A percentile compares a stretch with the other conserved stretches of the same genome.
These are phyloP conservation scores for Marisa cornuarietis DNA, from an alignment of 1,140 invertebrate genomes.

Conservation along the genomic window DNA sequence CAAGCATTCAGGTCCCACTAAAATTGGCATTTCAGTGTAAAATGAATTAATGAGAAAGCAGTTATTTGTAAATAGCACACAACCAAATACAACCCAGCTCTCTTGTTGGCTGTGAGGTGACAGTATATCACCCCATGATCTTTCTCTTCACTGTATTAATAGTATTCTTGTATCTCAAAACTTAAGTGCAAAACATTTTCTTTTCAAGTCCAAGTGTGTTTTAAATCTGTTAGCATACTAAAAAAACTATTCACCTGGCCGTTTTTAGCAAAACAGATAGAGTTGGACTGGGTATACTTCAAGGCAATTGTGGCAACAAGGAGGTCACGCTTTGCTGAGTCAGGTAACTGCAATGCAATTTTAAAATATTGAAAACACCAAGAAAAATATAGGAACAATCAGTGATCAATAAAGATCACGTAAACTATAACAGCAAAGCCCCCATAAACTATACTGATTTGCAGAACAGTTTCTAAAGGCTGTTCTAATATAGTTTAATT, in stretches of 20 bases:
- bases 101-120: too few species aligned
- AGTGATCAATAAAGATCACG: not conserved
- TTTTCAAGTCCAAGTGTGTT: not conserved
- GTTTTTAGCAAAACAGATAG: slow-evolving; percentile 90
- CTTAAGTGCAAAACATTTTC: not conserved
- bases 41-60: too few species aligned
- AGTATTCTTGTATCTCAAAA: too few species aligned
- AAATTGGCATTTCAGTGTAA: too few species aligned
- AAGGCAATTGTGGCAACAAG: slow-evolving; percentile 95
- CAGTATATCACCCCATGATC: too few species aligned
- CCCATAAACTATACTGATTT: not conserved
- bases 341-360: slow-evolving; percentile 70
- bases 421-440: not conserved
- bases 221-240: not conserved
- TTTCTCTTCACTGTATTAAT: too few species aligned
- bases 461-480: not conserved
- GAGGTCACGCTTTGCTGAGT: slow-evolving; percentile 84
- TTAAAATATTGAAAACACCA: slow-evolving; percentile 3
- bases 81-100: too few species aligned
- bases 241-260: slow-evolving; percentile 74
- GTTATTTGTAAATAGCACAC: too few species aligned
- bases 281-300: slow-evolving; percentile 98
- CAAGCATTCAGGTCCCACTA: too few species aligned
- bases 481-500: not conserved
- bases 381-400: not conserved